Percentiles rank a stretch among this genome's conserved stretches.
These are phyloP conservation scores for Arrhamphus sclerolepis DNA, from an alignment of 2,797 vertebrate species.

Conservation along the genomic window DNA sequence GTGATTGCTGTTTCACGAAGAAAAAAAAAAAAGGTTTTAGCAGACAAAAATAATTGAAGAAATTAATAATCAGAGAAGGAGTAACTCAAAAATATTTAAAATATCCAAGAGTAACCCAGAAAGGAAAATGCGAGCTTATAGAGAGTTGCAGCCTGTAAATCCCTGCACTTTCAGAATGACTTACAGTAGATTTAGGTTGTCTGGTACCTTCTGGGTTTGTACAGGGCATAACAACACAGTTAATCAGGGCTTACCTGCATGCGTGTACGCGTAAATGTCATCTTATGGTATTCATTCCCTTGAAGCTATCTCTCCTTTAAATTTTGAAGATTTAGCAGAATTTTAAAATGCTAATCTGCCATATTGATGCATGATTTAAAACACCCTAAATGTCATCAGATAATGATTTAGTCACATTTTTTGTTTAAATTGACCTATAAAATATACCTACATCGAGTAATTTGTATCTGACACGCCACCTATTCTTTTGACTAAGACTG, in stretches of 20 bases:
- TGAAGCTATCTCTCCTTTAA: not conserved
- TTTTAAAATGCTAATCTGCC: not conserved
- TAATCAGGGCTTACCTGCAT: not conserved
- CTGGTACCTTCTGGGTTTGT: not conserved
- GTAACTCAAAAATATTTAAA: no score
- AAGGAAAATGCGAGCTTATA: not conserved
- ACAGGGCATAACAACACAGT: not conserved
- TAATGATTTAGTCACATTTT: not conserved
- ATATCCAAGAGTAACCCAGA: not conserved
- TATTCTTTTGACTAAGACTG: not conserved
- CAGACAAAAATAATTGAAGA: not conserved
- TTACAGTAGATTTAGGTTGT: not conserved
- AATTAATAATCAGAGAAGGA: not conserved
- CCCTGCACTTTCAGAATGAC: not conserved
- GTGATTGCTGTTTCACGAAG: slow-evolving; percentile 8
- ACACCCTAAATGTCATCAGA: not conserved
- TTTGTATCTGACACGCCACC: not conserved
- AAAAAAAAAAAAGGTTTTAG: not conserved
- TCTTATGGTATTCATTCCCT: not conserved
- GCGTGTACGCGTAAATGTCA: not conserved
- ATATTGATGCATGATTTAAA: not conserved
- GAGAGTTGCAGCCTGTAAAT: not conserved
- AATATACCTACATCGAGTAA: not conserved
- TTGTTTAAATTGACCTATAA: not conserved
- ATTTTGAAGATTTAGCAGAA: not conserved